Percentiles rank a stretch among this genome's conserved stretches.
Conservation (phyloP, 2,888 invertebrate species). For the Torymus aiolomorphi region DNA sequence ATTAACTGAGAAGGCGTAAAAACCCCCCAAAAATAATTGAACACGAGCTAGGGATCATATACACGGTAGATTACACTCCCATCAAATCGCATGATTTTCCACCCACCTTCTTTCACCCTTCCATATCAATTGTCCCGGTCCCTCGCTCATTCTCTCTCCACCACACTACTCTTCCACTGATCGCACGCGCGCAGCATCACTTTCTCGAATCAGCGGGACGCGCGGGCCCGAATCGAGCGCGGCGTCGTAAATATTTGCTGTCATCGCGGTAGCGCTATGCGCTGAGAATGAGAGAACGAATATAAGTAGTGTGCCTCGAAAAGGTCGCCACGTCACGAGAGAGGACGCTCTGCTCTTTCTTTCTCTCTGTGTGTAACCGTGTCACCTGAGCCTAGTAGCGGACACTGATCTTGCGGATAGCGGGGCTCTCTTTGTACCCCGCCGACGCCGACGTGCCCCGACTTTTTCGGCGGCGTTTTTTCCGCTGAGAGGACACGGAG, state of each 20-base stretch:
- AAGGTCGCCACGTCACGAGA: conserved; percentile 22
- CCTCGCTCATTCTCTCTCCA: no score
- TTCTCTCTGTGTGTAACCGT: conserved; percentile 53
- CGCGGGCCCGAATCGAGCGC: background rate
- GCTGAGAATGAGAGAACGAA: background rate
- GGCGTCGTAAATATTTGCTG: conserved; percentile 44
- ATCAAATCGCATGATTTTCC: no score
- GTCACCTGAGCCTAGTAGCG: conserved; percentile 72
- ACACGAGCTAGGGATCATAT: no score
- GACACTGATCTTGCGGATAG: conserved; percentile 74
- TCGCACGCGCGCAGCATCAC: background rate
- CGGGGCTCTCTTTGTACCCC: conserved; percentile 69
- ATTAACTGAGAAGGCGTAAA: no score
- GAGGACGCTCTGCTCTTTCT: conserved; percentile 44
- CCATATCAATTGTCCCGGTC: no score
- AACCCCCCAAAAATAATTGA: no score
- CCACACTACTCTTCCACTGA: no score
- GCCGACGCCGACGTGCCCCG: conserved; percentile 20
- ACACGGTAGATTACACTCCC: no score
- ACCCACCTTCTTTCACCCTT: no score
- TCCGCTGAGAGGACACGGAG: background rate
- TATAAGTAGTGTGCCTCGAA: background rate
- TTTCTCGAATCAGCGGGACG: conserved; percentile 29
- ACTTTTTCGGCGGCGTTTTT: conserved; percentile 25
- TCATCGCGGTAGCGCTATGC: conserved; percentile 15